Base-by-base conservation (phyloP, 2,888 invertebrate species). In the Phanerotoma sp. region DNA sequence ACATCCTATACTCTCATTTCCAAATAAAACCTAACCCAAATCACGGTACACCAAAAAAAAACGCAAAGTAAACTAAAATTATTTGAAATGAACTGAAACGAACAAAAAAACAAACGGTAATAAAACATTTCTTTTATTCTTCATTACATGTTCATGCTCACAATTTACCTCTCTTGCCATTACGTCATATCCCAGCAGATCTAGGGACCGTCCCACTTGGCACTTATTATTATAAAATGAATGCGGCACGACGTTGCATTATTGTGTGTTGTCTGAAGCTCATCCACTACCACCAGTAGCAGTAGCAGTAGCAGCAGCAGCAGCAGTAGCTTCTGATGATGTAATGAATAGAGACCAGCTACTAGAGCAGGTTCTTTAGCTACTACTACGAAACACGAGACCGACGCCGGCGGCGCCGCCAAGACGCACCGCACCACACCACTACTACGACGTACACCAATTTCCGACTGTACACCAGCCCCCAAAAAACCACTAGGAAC, bases 121-220 rank as follows among this genome's bases (percentile, higher is more conserved):
- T n/a, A n/a, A n/a, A n/a, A n/a, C n/a, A n/a, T n/a, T n/a, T n/a
- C n/a, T n/a, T n/a, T n/a, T 16, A 9, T 32, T 32, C 1, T 16
- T 32, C 5, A 20, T 21, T 21, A 16, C 15, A 15, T 11, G 11
- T 28, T 28, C 16, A 45, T 28, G 11, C 16, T 30, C 18, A 18
- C 18, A 46, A 11, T 45, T 45, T 75, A 80, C 80, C 79, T 80
- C 79, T 78, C 79, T 80, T 79, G 79, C 79, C 80, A 80, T 80
- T 78, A 79, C 79, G 79, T 78, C 79, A 79, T 79, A 75, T 76
- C 75, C 74, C 74, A 74, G 75, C 75, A 74, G 74, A 73, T 72
- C 55, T 73, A 70, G 73, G 72, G 70, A 72, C 68, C 69, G 69
- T 76, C 71, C 75, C 74, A 71, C 70, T 64, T 54, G 66, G 67